A percentile compares a stretch with the other conserved stretches of the same genome.
These are phyloP conservation scores for Echinometra lucunter DNA, from an alignment of 53 echinoderm and acorn worm species.

Conservation along the genomic window DNA sequence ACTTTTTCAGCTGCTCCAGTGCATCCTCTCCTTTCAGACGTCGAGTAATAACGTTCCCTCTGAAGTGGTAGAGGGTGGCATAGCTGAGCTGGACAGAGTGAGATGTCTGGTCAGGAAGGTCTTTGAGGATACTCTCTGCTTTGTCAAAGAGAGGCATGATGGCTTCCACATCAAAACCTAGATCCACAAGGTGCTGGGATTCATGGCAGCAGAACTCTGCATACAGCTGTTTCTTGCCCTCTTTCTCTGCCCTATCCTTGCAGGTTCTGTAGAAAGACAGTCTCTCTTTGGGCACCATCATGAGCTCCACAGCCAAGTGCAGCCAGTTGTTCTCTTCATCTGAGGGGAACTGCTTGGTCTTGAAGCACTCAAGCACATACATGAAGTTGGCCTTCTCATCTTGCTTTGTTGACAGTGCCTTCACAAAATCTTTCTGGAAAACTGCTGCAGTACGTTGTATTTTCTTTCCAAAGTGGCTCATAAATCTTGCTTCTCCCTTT, in stretches of 20 bases:
- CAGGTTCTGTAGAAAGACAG: slow-evolving; percentile 77
- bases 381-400: slow-evolving; percentile 84
- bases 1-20: slow-evolving; percentile 70
- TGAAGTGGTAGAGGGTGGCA: slow-evolving; percentile 82
- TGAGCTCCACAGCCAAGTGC: slow-evolving; percentile 79
- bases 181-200: slow-evolving; percentile 76
- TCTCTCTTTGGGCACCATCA: slow-evolving; percentile 81
- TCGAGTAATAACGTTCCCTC: slow-evolving; percentile 77
- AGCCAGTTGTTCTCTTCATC: slow-evolving; percentile 77
- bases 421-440: slow-evolving; percentile 78
- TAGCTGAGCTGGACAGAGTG: slow-evolving; percentile 78
- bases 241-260: slow-evolving; percentile 74
- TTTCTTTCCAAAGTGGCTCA: slow-evolving; percentile 81
- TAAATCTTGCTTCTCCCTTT: slow-evolving; percentile 78
- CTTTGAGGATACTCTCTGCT: slow-evolving; percentile 74
- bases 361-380: slow-evolving; percentile 72
- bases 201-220: slow-evolving; percentile 88
- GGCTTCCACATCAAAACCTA: slow-evolving; percentile 76
- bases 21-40: slow-evolving; percentile 72
- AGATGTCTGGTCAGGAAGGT: slow-evolving; percentile 52
- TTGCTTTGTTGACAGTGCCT: slow-evolving; percentile 70
- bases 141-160: slow-evolving; percentile 79
- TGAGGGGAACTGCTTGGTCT: slow-evolving; percentile 69
- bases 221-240: slow-evolving; percentile 77
- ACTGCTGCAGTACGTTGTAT: slow-evolving; percentile 71